Conservation (phyloP, 2,113 vertebrate species). For the Struthio camelus region DNA sequence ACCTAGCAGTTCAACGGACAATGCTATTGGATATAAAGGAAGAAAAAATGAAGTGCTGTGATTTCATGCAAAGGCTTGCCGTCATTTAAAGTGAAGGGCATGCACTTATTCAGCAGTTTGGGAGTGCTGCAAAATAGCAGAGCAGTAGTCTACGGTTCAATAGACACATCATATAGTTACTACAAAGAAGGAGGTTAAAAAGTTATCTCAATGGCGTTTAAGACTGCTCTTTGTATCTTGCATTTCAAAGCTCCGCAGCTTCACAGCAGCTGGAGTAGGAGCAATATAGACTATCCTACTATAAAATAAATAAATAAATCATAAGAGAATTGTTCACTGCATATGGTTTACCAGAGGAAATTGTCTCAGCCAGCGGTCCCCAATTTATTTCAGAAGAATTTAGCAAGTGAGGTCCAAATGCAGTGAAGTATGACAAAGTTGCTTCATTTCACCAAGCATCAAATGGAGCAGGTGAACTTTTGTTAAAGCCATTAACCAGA, state of each 20-base stretch:
- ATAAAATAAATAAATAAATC: constrained; percentile 8
- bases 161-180: background rate
- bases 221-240: background rate
- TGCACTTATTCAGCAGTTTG: background rate
- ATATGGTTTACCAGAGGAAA: constrained; percentile 18
- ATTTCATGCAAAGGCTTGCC: background rate
- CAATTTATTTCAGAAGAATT: constrained; percentile 58
- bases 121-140: background rate
- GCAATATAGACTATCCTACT: background rate
- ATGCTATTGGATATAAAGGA: background rate
- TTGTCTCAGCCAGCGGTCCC: constrained; percentile 11
- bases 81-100: background rate
- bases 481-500: constrained; percentile 64
- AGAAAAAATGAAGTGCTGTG: background rate
- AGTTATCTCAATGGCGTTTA: background rate
- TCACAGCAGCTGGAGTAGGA: background rate
- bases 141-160: background rate
- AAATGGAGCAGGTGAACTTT: constrained; percentile 39
- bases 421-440: constrained; percentile 43
- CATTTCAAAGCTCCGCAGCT: background rate
- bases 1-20: background rate
- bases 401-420: constrained; percentile 30
- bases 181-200: background rate
- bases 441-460: constrained; percentile 53
- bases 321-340: constrained; percentile 41